Conservation (phyloP, 2,113 vertebrate species). For the Osmerus mordax region DNA sequence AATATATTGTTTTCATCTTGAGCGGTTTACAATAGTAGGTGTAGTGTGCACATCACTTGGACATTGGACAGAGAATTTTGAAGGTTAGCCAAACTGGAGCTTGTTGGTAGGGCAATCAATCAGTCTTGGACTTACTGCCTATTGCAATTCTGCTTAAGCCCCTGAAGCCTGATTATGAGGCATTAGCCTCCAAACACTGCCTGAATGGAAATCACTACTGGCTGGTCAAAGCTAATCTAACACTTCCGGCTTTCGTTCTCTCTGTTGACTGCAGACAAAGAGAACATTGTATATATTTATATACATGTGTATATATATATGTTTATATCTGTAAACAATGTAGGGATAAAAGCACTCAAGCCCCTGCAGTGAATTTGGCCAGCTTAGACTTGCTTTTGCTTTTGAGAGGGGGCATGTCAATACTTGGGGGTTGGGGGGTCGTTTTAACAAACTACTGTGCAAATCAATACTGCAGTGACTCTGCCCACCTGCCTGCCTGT, state of each 20-base stretch:
- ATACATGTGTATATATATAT: background rate
- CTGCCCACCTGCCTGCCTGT: background rate
- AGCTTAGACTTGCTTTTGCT: slow-evolving; percentile 3
- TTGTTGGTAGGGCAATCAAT: slow-evolving; percentile 30
- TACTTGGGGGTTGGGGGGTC: background rate
- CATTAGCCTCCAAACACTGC: slow-evolving; percentile 30
- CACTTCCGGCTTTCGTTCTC: background rate
- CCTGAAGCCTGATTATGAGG: slow-evolving; percentile 40
- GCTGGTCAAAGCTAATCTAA: slow-evolving; percentile 16
- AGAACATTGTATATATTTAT: background rate
- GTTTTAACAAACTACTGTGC: slow-evolving; percentile 19
- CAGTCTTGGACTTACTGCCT: slow-evolving; percentile 32
- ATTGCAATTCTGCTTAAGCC: slow-evolving; percentile 43
- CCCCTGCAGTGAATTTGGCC: background rate
- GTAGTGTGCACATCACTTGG: background rate
- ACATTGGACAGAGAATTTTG: slow-evolving; percentile 7
- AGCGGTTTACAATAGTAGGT: too few species aligned
- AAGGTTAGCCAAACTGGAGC: slow-evolving; percentile 29
- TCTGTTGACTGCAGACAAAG: background rate
- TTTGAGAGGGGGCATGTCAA: background rate
- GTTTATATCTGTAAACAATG: slow-evolving; percentile 3
- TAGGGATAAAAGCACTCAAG: background rate
- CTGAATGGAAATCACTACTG: slow-evolving; percentile 35
- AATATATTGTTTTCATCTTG: too few species aligned
- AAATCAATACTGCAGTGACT: slow-evolving; percentile 23